These are phyloP conservation scores for Hippocampus mohnikei DNA, from an alignment of 2,113 vertebrate species.

Conservation along the genomic window DNA sequence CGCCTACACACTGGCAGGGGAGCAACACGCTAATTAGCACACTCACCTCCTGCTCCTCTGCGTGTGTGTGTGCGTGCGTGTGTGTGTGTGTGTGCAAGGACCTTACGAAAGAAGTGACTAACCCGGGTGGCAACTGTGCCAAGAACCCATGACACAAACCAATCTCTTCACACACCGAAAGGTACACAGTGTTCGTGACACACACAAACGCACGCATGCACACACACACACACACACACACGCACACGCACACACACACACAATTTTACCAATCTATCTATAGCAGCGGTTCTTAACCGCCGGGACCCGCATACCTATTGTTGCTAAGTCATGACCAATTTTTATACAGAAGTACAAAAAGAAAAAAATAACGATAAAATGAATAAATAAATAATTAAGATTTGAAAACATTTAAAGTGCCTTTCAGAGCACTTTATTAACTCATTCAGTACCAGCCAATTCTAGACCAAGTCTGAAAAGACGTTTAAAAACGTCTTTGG, in stretches of 20 bases:
- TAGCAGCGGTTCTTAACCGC: neutral
- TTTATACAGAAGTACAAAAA: neutral
- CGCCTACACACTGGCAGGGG: constrained; percentile 44
- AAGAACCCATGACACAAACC: constrained; percentile 15
- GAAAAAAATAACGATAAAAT: too few relatives aligned
- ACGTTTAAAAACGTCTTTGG: too few relatives aligned
- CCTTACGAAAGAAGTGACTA: constrained; percentile 53
- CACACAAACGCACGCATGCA: too few relatives aligned
- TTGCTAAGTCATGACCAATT: neutral
- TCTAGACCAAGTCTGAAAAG: too few relatives aligned
- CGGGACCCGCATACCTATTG: neutral
- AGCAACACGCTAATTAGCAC: constrained; percentile 60
- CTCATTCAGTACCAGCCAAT: too few relatives aligned
- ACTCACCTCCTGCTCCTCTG: constrained; percentile 43
- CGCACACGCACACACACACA: too few relatives aligned
- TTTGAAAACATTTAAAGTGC: neutral
- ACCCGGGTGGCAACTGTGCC: constrained; percentile 23
- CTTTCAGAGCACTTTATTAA: neutral
- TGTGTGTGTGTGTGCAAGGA: neutral
- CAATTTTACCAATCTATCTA: neutral
- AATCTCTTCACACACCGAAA: constrained; percentile 12
- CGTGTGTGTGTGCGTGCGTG: neutral
- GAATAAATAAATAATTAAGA: too few relatives aligned
- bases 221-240: too few relatives aligned
- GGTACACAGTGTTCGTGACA: constrained; percentile 9